Base-by-base conservation (phyloP, 2,888 invertebrate species). In the Thumatha senex region DNA sequence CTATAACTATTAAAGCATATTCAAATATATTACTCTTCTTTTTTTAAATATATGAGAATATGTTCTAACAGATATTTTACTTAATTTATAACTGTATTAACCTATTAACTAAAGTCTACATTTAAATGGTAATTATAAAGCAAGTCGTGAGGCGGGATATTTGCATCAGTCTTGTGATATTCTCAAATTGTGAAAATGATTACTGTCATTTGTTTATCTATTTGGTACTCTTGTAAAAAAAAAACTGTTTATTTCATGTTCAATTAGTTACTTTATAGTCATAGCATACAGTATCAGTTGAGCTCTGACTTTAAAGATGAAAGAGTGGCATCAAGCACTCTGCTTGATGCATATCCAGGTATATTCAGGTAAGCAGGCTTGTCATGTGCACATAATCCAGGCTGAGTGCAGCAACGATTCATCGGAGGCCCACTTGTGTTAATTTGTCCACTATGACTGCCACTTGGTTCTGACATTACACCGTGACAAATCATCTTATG, bases 91-190 rank as follows among this genome's bases (percentile, higher is more conserved):
- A 63, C 67, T 75, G 75, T 78, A 75, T 82, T 79, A 79, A 76
- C 76, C 82, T 89, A 87, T 70, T 67, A 82, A 80, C 84, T 89
- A 88, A 84, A 82, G 63, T 72, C 84, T 89, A 85, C 81, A 78
- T 86, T 83, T 88, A 86, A 86, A 86, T 90, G 90, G 91, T 91
- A 91, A 90, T 89, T 86, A 90, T 91, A 91, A 91, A 91, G 91
- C 91, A 91, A 91, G 89, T 91, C 82, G 86, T 90, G 91, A 91
- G 91, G 91, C 91, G 91, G 91, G 91, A 91, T 87, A 91, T 91
- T 91, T 90, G 90, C 89, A 90, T 91, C 91, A 91, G 91, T 91
- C 91, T 91, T 91, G 90, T 91, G 89, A 87, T 89, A 88, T 88
- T 90, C 80, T 91, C 87, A 88, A 84, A 31, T 83, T 79, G 80